These are phyloP conservation scores for Varanus komodoensis DNA, from an alignment of 2,113 vertebrate genomes.

Conservation along the genomic window DNA sequence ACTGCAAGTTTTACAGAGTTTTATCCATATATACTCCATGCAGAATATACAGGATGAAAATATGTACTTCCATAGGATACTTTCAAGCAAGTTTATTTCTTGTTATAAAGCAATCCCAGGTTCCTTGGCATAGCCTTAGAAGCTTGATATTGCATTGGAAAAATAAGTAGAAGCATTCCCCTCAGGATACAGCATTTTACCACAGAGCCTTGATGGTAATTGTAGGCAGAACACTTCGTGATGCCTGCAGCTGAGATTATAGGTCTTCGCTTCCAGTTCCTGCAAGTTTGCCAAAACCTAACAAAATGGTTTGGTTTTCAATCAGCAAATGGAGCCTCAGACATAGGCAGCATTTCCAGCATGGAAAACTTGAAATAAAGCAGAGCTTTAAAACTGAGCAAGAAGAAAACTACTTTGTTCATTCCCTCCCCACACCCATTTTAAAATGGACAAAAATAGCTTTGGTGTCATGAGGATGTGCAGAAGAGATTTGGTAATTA, in stretches of 20 bases:
- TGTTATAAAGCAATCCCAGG: background rate
- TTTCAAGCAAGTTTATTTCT: constrained; percentile 1
- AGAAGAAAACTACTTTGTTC: background rate
- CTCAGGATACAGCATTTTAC: background rate
- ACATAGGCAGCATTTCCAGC: background rate
- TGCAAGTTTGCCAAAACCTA: background rate
- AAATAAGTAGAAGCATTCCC: constrained; percentile 12
- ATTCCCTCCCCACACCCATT: too few species aligned
- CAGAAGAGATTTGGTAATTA: background rate
- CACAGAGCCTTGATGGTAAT: constrained; percentile 12
- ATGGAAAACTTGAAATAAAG: background rate
- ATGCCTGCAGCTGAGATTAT: constrained; percentile 18
- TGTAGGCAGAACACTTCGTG: background rate
- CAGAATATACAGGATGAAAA: background rate
- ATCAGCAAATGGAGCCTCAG: background rate
- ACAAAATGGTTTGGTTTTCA: constrained; percentile 7
- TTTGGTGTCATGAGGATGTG: background rate
- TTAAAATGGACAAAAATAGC: background rate
- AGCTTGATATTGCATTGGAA: background rate
- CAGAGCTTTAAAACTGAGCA: background rate
- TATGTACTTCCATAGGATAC: background rate
- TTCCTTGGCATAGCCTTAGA: background rate
- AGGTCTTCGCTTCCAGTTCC: background rate
- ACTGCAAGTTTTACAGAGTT: background rate
- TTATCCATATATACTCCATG: background rate